Conservation (phyloP, 2,888 invertebrate genomes). For the Temnothorax unifasciatus region DNA sequence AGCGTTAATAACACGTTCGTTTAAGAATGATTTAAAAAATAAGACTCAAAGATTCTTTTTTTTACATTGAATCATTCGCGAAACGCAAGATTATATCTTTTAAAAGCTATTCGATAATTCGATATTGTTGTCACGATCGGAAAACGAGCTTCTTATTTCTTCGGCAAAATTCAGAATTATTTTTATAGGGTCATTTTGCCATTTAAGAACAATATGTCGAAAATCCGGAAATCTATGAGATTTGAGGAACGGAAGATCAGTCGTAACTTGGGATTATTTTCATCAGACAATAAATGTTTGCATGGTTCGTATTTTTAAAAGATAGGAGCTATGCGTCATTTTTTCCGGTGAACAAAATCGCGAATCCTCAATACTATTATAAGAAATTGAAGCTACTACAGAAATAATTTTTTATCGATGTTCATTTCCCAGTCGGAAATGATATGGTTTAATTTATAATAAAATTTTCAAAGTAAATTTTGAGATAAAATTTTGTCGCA, state of each 20-base stretch:
- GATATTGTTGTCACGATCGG: not conserved
- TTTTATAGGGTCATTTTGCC: not conserved
- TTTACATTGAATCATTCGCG: not conserved
- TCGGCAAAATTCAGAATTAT: not conserved
- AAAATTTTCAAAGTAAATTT: slow-evolving; percentile 9
- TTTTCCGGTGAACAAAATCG: not conserved
- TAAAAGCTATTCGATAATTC: slow-evolving; percentile 1
- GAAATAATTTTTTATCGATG: not conserved
- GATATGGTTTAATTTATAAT: not conserved
- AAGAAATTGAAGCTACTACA: not conserved
- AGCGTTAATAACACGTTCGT: slow-evolving; percentile 71
- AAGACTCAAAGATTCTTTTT: not conserved
- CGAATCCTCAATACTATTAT: not conserved
- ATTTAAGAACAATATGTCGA: not conserved
- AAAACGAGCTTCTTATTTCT: not conserved
- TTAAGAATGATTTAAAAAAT: not conserved
- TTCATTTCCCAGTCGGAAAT: not conserved
- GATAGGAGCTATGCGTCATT: not conserved
- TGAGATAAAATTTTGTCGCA: not conserved
- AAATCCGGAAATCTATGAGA: not conserved
- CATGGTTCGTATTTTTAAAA: not conserved
- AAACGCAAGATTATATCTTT: not conserved
- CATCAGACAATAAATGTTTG: not conserved
- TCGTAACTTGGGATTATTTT: not conserved
- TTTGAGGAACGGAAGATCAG: not conserved